These are phyloP conservation scores for Hylyphantes graminicola DNA, from an alignment of 1,140 invertebrate species.

Conservation along the genomic window DNA sequence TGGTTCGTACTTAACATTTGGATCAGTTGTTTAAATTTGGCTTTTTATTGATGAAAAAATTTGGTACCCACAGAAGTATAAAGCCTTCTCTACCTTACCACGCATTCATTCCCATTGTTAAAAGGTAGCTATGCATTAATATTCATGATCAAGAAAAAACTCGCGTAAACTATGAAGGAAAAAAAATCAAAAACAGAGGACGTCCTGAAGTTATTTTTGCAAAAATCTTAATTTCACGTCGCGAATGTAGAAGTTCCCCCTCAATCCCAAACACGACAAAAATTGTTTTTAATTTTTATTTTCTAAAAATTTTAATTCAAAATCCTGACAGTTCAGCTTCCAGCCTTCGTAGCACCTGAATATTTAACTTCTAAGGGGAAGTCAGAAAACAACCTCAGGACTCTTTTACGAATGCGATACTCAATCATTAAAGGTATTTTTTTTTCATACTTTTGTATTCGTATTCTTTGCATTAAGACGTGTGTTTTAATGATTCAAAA, in stretches of 20 bases:
- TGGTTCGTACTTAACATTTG: too few species aligned
- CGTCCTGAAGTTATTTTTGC: neutral
- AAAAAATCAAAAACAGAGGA: constrained; percentile 29
- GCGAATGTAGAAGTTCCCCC: constrained; percentile 3
- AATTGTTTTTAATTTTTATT: constrained; percentile 38
- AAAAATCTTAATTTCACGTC: constrained; percentile 53
- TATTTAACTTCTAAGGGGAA: constrained; percentile 43
- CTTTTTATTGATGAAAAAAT: constrained; percentile 38
- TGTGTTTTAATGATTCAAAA: constrained; percentile 54
- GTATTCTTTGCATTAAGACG: neutral
- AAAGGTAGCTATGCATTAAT: constrained; percentile 47
- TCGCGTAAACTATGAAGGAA: neutral
- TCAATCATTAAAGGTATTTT: constrained; percentile 54
- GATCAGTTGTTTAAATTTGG: constrained; percentile 44
- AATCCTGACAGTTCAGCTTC: constrained; percentile 47
- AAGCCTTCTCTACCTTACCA: constrained; percentile 35
- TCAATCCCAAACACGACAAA: constrained; percentile 23
- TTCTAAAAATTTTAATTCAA: constrained; percentile 52
- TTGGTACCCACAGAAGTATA: constrained; percentile 49
- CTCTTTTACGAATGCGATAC: constrained; percentile 27
- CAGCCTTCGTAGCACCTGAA: constrained; percentile 41
- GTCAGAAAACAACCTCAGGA: neutral
- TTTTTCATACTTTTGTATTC: neutral
- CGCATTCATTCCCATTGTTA: constrained; percentile 38
- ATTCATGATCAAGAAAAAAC: constrained; percentile 43